A percentile compares a stretch with the other conserved stretches of the same genome.
Evolutionary conservation across 2,888 invertebrate species (phyloP).

Genomic region (Cyclophora punctaria): DNA sequence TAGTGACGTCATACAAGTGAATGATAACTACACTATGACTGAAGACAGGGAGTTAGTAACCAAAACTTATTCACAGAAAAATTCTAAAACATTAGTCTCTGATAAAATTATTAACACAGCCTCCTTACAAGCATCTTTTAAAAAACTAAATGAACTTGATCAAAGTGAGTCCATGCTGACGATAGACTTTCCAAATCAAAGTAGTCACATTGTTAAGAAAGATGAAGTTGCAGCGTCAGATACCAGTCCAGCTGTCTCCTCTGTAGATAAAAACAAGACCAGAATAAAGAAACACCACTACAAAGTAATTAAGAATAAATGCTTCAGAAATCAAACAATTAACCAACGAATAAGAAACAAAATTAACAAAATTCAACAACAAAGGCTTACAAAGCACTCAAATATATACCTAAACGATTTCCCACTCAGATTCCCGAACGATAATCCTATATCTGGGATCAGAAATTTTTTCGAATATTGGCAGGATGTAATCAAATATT

Average conservation of each 20-base stretch:
- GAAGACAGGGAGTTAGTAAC: conserved; percentile 8
- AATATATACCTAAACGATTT: conserved; percentile 10
- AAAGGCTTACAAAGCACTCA: no score
- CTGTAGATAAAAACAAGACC: not conserved
- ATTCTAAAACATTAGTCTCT: no score
- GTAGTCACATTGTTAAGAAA: conserved; percentile 8
- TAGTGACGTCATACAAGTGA: conserved; percentile 5
- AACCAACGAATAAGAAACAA: not conserved
- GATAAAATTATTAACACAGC: not conserved
- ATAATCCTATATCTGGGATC: not conserved
- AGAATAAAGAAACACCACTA: not conserved
- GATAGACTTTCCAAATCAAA: conserved; percentile 22
- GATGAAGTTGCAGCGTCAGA: no score
- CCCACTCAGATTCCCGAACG: conserved; percentile 10
- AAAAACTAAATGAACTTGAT: conserved; percentile 11
- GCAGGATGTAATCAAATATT: conserved; percentile 37
- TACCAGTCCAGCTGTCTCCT: no score
- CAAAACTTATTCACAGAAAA: no score
- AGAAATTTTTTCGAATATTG: conserved; percentile 29
- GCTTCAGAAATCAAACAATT: not conserved
- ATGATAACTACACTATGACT: conserved; percentile 29
- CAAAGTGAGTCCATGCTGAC: conserved; percentile 18
- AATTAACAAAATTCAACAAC: no score
- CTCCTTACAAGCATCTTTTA: not conserved
- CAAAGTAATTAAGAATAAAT: not conserved